phyloP scores from a whole-genome alignment of 2,113 vertebrate species.

The Monarcha castaneiventris region DNA sequence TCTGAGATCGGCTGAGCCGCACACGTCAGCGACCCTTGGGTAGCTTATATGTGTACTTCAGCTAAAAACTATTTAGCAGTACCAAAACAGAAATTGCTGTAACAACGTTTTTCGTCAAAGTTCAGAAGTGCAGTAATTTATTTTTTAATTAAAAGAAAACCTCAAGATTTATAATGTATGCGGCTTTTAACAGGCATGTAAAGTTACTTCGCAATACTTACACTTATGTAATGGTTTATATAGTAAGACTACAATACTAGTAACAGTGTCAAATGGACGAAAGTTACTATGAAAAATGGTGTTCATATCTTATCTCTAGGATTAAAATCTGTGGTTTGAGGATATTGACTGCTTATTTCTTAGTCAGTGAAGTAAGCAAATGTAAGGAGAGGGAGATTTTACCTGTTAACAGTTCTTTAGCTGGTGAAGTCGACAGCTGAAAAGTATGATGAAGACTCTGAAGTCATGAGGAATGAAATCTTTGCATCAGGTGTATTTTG shows the following conservation, averaged over 20 bases:
- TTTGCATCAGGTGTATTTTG: not conserved
- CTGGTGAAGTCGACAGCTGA: not conserved
- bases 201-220: not conserved
- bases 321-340: not conserved
- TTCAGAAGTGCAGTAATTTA: not conserved
- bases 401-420: not conserved
- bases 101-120: fast-evolving
- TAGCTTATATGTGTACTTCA: not conserved
- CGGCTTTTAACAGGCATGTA: not conserved
- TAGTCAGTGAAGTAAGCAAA: not conserved
- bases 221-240: not conserved
- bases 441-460: not conserved
- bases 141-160: not conserved
- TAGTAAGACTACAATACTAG: not conserved
- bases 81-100: not conserved
- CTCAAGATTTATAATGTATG: not conserved
- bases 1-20: not conserved
- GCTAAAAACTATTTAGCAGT: fast-evolving
- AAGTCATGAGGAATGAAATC: not conserved
- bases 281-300: not conserved
- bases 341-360: not conserved
- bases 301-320: fast-evolving
- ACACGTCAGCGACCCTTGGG: not conserved
- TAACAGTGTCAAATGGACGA: not conserved
- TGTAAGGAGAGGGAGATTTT: not conserved